Evolutionary conservation across 2,113 vertebrate species (phyloP), one percentile per base, ranked within the genome.

Genomic region (Erinaceus europaeus): DNA sequence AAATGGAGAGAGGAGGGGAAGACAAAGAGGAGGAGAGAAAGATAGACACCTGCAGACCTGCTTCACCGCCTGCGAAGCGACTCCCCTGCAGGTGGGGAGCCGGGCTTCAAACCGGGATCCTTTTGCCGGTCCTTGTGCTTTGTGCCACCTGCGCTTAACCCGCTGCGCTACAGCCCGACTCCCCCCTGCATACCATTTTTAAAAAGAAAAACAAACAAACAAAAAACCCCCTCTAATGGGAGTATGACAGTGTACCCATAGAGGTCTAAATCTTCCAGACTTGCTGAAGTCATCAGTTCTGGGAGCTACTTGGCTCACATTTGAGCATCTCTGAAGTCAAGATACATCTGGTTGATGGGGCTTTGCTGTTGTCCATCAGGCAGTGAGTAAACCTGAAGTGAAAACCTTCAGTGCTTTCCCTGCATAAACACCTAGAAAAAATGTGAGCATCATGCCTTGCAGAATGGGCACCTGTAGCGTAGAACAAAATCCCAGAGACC

Each of bases 371-470:
- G 36, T 62, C 50, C 65, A 29, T 7, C 52, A 50, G 20, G 40
- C 21, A 46, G 38, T 61, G 21, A 11, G 32, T 6, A 69, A 71
- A 61, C 71, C 78, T 77, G 53, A 46, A 25, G 34, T 42, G 29
- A 81, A 88, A 84, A 21, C 13, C 7, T 71, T 73, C 46, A 25
- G 38, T 73, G 34, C 32, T 34, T 71, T 55, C n/a, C 79, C 48
- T 61, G 57, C 23, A 53, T 57, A 65, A 84, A 87, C 46, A 42
- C 82, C 71, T 29, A 59, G 75, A 85, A 92, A 83, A 53, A 5
- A 14, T 20, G 5, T 0, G 55, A 50, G 34, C 13, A 53, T 25
- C 0, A 20, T 23, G 42, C 59, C 27, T 40, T 69, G 42, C 15
- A 71, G 21, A 88, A 44, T 50, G 50, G 20, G 25, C 25, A 34